Conservation (phyloP, 2,888 invertebrate species). For the Chrysolina haemoptera region DNA sequence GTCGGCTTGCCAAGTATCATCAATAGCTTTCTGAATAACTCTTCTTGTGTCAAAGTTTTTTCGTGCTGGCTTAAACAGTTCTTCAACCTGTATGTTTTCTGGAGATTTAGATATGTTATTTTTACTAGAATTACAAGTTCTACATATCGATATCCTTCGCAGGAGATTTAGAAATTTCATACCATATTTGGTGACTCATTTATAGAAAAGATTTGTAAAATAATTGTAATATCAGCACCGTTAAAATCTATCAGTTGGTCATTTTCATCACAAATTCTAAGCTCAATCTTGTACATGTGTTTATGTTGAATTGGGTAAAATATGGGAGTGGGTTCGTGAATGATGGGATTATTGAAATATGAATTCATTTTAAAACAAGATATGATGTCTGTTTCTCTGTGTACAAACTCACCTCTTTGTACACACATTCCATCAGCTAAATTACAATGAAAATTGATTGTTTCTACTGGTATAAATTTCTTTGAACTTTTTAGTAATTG, state of each 20-base stretch:
- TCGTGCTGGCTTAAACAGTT: slow-evolving; percentile 25
- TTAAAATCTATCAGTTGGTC: slow-evolving; percentile 26
- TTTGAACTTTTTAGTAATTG: slow-evolving; percentile 13
- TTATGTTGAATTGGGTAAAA: slow-evolving; percentile 25
- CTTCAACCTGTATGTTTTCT: slow-evolving; percentile 22
- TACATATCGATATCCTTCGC: no score
- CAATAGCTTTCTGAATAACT: slow-evolving; percentile 29
- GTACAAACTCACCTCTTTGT: slow-evolving; percentile 10
- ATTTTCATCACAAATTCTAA: slow-evolving; percentile 23
- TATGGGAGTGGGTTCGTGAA: slow-evolving; percentile 21
- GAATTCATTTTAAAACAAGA: slow-evolving; percentile 13
- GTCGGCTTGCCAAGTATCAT: slow-evolving; percentile 30
- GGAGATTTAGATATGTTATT: slow-evolving; percentile 24
- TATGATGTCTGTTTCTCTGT: slow-evolving; percentile 16
- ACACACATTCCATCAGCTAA: slow-evolving; percentile 26
- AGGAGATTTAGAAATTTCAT: no score
- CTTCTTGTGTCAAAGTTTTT: slow-evolving; percentile 28
- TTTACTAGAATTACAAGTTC: no score
- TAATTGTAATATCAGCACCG: slow-evolving; percentile 25
- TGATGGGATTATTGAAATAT: slow-evolving; percentile 4
- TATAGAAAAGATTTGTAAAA: slow-evolving; percentile 26
- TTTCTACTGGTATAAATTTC: slow-evolving; percentile 20
- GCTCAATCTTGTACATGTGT: slow-evolving; percentile 21
- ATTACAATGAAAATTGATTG: slow-evolving; percentile 21
- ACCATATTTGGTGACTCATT: no score